These are phyloP conservation scores for Tauraco hartlaubi DNA, from an alignment of 2,797 vertebrate species.

Conservation along the genomic window DNA sequence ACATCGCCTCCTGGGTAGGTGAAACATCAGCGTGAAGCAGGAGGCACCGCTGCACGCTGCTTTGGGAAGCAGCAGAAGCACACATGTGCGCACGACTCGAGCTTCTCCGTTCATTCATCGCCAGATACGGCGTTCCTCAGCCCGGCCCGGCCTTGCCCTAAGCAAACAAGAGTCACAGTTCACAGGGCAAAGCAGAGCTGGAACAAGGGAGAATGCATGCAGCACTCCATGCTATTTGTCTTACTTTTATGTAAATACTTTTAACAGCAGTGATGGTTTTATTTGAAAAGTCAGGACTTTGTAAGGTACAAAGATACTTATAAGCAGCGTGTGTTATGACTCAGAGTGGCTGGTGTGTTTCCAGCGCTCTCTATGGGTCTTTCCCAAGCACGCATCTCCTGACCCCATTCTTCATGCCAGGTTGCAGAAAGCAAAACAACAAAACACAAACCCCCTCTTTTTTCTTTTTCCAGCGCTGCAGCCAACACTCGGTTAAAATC, in stretches of 20 bases:
- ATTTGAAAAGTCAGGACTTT: slow-evolving; percentile 52
- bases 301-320: slow-evolving; percentile 51
- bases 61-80: background rate
- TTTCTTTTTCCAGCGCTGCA: slow-evolving; percentile 37
- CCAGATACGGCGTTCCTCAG: background rate
- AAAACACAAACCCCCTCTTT: slow-evolving; percentile 48
- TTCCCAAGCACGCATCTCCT: slow-evolving; percentile 60
- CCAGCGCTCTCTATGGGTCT: slow-evolving; percentile 63
- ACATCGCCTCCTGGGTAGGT: background rate
- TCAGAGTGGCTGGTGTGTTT: slow-evolving; percentile 36
- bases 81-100: rapidly evolving
- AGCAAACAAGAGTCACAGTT: slow-evolving; percentile 50
- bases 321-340: slow-evolving; percentile 51
- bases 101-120: background rate
- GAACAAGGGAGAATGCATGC: background rate
- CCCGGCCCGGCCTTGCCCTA: slow-evolving; percentile 11
- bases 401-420: slow-evolving; percentile 58
- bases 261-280: slow-evolving; percentile 48
- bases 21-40: background rate
- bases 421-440: slow-evolving; percentile 59
- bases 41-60: background rate
- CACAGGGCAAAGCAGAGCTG: slow-evolving; percentile 4
- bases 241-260: slow-evolving; percentile 56
- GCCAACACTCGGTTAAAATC: background rate
- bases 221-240: slow-evolving; percentile 37